These are phyloP conservation scores for Vimba vimba DNA, from an alignment of 2,113 vertebrate species.

Conservation along the genomic window DNA sequence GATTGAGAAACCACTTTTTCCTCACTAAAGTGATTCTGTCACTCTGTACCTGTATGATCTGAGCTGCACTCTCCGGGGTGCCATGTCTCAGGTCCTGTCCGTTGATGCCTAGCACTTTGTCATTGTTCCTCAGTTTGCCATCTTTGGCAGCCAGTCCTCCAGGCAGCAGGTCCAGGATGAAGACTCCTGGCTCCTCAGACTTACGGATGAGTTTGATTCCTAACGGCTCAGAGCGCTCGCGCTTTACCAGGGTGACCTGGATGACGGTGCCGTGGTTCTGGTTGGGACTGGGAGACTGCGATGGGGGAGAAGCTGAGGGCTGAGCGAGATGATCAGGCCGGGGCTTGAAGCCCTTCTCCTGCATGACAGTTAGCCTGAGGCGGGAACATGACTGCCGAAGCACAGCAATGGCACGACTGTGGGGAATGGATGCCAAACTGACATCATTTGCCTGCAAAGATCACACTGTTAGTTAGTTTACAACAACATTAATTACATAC, in stretches of 20 bases:
- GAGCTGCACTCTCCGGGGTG: slow-evolving; percentile 89
- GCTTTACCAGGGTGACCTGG: slow-evolving; percentile 86
- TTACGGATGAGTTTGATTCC: slow-evolving; percentile 93
- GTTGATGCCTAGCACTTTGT: slow-evolving; percentile 91
- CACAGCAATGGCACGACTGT: slow-evolving; percentile 81
- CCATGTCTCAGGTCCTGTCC: slow-evolving; percentile 90
- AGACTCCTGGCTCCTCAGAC: slow-evolving; percentile 86
- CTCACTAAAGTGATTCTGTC: neutral
- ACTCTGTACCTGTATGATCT: slow-evolving; percentile 88
- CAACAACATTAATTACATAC: too few species aligned
- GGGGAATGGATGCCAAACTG: slow-evolving; percentile 85
- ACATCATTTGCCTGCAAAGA: slow-evolving; percentile 84
- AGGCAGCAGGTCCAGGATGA: slow-evolving; percentile 87
- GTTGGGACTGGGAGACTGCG: slow-evolving; percentile 57
- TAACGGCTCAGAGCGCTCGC: slow-evolving; percentile 81
- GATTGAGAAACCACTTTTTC: neutral
- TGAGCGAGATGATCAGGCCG: slow-evolving; percentile 63
- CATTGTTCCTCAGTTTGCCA: slow-evolving; percentile 86
- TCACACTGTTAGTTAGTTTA: neutral
- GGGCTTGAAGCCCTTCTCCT: slow-evolving; percentile 89
- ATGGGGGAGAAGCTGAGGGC: slow-evolving; percentile 57
- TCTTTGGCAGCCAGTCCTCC: slow-evolving; percentile 90
- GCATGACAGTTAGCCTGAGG: slow-evolving; percentile 84
- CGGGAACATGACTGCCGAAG: slow-evolving; percentile 78
- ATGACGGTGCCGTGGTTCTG: slow-evolving; percentile 74